A percentile compares a stretch with the other conserved stretches of the same genome.
Conservation (phyloP, 92 coral and sea anemone genomes). For the Montipora capitata region DNA sequence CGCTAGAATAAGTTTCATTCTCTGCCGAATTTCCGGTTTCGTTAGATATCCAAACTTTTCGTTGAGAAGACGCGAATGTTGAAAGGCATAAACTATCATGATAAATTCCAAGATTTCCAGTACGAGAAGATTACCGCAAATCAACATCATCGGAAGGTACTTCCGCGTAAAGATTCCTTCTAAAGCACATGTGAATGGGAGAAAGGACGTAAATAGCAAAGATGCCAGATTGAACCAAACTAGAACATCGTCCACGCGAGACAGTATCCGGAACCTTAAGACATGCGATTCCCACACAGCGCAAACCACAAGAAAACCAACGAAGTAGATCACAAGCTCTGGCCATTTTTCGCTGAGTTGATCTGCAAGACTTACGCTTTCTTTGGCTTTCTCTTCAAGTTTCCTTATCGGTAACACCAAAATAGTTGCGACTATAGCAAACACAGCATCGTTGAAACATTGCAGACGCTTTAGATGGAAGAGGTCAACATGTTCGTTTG, state of each 20-base stretch:
- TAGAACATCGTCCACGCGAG: conserved; percentile 92
- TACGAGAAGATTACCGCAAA: conserved; percentile 84
- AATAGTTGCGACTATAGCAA: conserved; percentile 96
- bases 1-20: conserved; percentile 88
- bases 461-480: conserved; percentile 91
- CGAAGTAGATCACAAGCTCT: conserved; percentile 83
- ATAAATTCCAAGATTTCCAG: conserved; percentile 86
- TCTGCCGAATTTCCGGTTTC: conserved; percentile 79
- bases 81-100: conserved; percentile 89
- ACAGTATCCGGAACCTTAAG: conserved; percentile 89
- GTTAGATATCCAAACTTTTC: conserved; percentile 86
- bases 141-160: conserved; percentile 83
- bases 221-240: conserved; percentile 95
- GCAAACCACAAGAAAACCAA: conserved; percentile 92
- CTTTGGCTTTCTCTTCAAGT: conserved; percentile 61
- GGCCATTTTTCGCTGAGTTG: conserved; percentile 84
- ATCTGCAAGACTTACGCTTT: conserved; percentile 60
- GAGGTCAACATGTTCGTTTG: conserved; percentile 76
- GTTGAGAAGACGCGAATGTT: conserved; percentile 78
- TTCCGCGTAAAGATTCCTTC: conserved; percentile 84
- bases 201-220: conserved; percentile 90
- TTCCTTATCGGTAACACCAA: conserved; percentile 92
- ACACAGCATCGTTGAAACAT: conserved; percentile 97
- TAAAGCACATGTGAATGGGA: conserved; percentile 92
- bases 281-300: conserved; percentile 99